These are phyloP conservation scores for Parotia lawesii DNA, from an alignment of 2,113 vertebrate species.

Conservation along the genomic window DNA sequence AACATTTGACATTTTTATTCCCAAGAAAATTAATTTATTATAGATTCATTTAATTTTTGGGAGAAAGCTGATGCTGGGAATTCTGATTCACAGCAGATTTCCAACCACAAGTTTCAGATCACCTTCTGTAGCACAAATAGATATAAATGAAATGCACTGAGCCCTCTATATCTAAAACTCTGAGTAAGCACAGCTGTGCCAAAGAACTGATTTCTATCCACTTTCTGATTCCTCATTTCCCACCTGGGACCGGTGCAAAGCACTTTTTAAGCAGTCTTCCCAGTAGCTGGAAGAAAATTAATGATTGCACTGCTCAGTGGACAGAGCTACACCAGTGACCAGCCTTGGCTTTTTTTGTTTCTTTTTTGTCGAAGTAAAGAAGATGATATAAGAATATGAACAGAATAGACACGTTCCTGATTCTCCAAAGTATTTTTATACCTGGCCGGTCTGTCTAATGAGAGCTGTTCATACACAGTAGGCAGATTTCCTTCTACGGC, in stretches of 20 bases:
- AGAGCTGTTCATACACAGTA: neutral
- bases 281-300: neutral
- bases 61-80: neutral
- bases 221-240: neutral
- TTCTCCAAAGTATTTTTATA: neutral
- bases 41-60: neutral
- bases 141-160: neutral
- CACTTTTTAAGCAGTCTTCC: neutral
- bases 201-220: neutral
- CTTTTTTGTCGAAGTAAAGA: neutral
- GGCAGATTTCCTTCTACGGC: neutral
- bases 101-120: neutral
- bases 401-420: neutral
- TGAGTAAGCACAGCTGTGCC: neutral
- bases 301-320: neutral
- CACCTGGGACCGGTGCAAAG: neutral
- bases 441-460: neutral
- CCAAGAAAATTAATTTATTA: conserved; percentile 13
- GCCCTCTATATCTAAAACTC: neutral
- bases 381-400: neutral
- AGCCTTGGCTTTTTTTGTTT: neutral
- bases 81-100: neutral
- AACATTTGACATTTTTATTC: conserved; percentile 18
- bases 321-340: neutral
- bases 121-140: neutral